These are phyloP conservation scores for Podargus strigoides DNA, from an alignment of 2,797 vertebrate genomes.

Conservation along the genomic window DNA sequence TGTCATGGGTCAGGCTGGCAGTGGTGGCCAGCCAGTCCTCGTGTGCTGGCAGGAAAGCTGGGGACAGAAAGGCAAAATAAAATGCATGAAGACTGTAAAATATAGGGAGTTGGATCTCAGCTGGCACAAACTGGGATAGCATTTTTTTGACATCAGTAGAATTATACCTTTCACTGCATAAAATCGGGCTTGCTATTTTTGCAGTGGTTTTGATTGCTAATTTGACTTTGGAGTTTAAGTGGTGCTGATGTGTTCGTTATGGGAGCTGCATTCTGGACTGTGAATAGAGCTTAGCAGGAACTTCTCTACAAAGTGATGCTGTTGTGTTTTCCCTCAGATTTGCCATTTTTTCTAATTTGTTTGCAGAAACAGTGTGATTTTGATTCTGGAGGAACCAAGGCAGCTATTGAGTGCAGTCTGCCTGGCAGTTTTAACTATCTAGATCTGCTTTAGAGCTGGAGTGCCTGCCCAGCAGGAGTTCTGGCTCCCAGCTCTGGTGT, in stretches of 20 bases:
- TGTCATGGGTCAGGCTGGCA: background rate
- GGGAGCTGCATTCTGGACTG: background rate
- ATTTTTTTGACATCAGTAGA: background rate
- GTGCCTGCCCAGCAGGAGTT: background rate
- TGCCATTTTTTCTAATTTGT: conserved; percentile 9
- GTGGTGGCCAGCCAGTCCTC: rapidly evolving
- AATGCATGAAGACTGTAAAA: background rate
- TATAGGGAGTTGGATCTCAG: background rate
- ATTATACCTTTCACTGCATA: background rate
- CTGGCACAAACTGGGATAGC: background rate
- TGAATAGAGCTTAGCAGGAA: background rate
- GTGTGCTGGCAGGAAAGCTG: background rate
- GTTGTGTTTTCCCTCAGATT: background rate
- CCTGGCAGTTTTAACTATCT: background rate
- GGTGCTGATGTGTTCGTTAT: background rate
- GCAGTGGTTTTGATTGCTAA: background rate
- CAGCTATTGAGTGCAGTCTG: background rate
- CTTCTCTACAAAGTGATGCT: background rate
- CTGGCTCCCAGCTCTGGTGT: conserved; percentile 18
- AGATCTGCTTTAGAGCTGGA: background rate
- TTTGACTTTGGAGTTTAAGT: background rate
- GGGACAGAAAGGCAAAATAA: background rate
- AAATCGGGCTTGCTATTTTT: background rate
- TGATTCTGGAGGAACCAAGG: background rate
- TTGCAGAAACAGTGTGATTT: background rate